Base-by-base conservation (phyloP, 2,888 invertebrate genomes). In the Sesamia inferens region DNA sequence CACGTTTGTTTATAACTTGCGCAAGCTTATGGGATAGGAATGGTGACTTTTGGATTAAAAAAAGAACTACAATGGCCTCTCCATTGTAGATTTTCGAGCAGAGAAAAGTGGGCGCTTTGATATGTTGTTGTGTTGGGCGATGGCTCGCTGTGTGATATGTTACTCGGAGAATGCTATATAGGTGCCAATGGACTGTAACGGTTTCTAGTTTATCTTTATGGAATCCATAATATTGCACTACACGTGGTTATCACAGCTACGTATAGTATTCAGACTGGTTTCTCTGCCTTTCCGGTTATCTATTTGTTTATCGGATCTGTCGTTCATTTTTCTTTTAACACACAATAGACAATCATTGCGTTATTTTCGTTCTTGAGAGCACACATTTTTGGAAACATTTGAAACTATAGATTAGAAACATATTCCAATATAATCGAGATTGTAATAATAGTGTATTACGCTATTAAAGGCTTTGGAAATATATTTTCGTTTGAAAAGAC, bases 1-100 rank as follows among this genome's bases (percentile, higher is more conserved):
- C 85, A 86, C 82, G 78, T 84, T 81, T 80, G 72, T 80, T 59
- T 78, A 68, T 39, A 39, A 69, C 39, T 84, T 84, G 66, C 79
- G 79, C 83, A 86, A 87, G 67, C 13, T 59, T 79, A 44, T 71
- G 64, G 55, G 78, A 75, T 74, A 76, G 78, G 64, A 82, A 82
- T 79, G 59, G 76, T 71, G 79, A 42, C 39, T 69, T 54, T 75
- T 55, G 72, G 67, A 82, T 84, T 82, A 69, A 72, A 63, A 31
- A 74, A 68, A 4, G 7, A 39, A 39, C 39, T 39, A 39, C 39
- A 39, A 39, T 39, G 39, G 39, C 39, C 39, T 7, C 39, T 39
- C 73, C 68, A 70, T 85, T 86, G 84, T 85, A 64, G 64, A 79
- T 83, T 77, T 84, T 82, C 31, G 55, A 68, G 70, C 69, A 63